Evolutionary conservation across 2,113 vertebrate genomes (phyloP).

Genomic region (Tretioscincus oriximinensis): DNA sequence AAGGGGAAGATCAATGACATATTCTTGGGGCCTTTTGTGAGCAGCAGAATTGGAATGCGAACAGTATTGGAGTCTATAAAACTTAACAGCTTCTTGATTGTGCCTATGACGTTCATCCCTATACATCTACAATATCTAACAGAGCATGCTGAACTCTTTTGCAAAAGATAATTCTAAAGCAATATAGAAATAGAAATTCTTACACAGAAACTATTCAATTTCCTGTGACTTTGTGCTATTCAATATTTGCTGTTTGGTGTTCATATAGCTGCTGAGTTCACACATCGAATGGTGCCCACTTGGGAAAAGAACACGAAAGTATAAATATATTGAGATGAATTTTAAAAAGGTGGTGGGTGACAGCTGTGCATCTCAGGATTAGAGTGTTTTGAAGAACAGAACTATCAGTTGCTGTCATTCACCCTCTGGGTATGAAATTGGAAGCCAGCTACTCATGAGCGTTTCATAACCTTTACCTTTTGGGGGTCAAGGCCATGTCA

Average conservation of each 20-base stretch:
- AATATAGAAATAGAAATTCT: neutral
- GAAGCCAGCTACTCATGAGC: conserved; percentile 61
- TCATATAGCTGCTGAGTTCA: neutral
- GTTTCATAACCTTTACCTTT: conserved; percentile 67
- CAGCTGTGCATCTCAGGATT: conserved; percentile 57
- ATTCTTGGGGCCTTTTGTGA: neutral
- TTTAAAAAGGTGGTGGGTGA: conserved; percentile 43
- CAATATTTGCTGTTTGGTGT: neutral
- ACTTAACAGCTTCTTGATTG: neutral
- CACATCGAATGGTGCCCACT: neutral
- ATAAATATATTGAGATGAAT: conserved; percentile 45
- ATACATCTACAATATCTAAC: rapidly evolving
- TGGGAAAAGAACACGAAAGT: conserved; percentile 27
- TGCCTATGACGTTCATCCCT: neutral
- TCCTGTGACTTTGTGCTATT: neutral
- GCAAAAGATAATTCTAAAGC: neutral
- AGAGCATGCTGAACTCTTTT: neutral
- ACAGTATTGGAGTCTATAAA: neutral
- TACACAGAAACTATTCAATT: neutral
- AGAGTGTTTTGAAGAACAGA: conserved; percentile 61
- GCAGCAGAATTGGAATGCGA: neutral
- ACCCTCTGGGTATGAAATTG: conserved; percentile 60
- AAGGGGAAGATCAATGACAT: neutral
- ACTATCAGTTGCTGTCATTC: conserved; percentile 57
- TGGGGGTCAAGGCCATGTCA: conserved; percentile 66